A percentile compares a stretch with the other conserved stretches of the same genome.
phyloP scores from a whole-genome alignment of 2,888 invertebrate genomes.

The Autographa pulchrina region DNA sequence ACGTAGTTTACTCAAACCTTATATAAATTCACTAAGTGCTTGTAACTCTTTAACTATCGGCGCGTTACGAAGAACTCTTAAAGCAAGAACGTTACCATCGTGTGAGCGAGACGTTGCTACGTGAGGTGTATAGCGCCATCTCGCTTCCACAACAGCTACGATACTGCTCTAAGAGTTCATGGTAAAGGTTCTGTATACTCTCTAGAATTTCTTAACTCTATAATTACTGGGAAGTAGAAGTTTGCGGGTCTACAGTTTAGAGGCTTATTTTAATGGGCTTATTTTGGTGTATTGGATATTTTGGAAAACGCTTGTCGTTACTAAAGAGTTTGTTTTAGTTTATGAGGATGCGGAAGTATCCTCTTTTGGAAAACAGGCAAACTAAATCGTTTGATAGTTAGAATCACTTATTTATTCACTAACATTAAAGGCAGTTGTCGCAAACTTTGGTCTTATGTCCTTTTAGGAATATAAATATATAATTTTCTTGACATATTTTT shows the following conservation, averaged over 20 bases:
- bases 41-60: slow-evolving; percentile 45
- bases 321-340: slow-evolving; percentile 44
- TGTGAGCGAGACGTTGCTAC: too few species aligned
- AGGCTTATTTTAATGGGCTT: slow-evolving; percentile 57
- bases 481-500: too few species aligned
- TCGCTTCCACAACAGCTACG: too few species aligned
- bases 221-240: slow-evolving; percentile 51
- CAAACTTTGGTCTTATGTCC: too few species aligned
- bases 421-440: background rate
- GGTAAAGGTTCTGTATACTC: slow-evolving; percentile 4
- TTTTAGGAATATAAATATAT: too few species aligned
- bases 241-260: slow-evolving; percentile 46
- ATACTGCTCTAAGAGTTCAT: too few species aligned
- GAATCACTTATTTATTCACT: background rate
- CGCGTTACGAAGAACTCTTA: background rate
- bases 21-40: slow-evolving; percentile 52
- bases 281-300: slow-evolving; percentile 48
- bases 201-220: slow-evolving; percentile 52
- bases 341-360: slow-evolving; percentile 19
- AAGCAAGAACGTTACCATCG: too few species aligned
- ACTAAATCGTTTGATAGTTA: background rate
- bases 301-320: slow-evolving; percentile 54
- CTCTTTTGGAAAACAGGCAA: slow-evolving; percentile 4
- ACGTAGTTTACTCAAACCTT: slow-evolving; percentile 37
- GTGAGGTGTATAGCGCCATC: too few species aligned